A percentile compares a stretch with the other conserved stretches of the same genome.
Conservation (phyloP, 2,113 vertebrate species). For the Gobius niger region DNA sequence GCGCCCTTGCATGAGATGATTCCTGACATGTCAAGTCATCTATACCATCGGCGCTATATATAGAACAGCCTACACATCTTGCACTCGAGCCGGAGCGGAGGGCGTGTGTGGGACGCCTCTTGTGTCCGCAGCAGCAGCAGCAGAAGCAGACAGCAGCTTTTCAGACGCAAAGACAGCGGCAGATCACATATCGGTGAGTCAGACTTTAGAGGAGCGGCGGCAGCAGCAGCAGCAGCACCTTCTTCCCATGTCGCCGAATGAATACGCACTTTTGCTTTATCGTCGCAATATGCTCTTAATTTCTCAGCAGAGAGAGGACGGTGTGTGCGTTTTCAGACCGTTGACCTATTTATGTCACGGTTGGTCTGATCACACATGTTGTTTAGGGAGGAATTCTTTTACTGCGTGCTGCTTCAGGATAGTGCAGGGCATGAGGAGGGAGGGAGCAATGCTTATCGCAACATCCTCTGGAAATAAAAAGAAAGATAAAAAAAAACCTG, state of each 20-base stretch:
- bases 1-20: background rate
- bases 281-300: slow-evolving; percentile 35
- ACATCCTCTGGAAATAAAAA: no score
- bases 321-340: slow-evolving; percentile 36
- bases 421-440: slow-evolving; percentile 9
- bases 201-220: slow-evolving; percentile 46
- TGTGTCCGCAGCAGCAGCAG: slow-evolving; percentile 7
- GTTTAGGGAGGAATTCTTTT: slow-evolving; percentile 32
- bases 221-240: slow-evolving; percentile 30
- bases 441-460: background rate
- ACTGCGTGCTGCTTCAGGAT: slow-evolving; percentile 32
- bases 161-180: slow-evolving; percentile 52
- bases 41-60: background rate
- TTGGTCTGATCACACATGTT: slow-evolving; percentile 43
- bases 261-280: slow-evolving; percentile 35
- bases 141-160: slow-evolving; percentile 28
- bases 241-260: slow-evolving; percentile 37
- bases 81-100: slow-evolving; percentile 1
- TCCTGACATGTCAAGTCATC: background rate
- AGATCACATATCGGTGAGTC: slow-evolving; percentile 67
- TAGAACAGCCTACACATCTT: slow-evolving; percentile 18
- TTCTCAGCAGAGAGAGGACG: slow-evolving; percentile 42
- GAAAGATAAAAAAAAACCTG: no score
- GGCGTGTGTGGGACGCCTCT: slow-evolving; percentile 20
- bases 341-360: slow-evolving; percentile 62